These are phyloP conservation scores for Epinotia ramella DNA, from an alignment of 2,888 invertebrate genomes.

Conservation along the genomic window DNA sequence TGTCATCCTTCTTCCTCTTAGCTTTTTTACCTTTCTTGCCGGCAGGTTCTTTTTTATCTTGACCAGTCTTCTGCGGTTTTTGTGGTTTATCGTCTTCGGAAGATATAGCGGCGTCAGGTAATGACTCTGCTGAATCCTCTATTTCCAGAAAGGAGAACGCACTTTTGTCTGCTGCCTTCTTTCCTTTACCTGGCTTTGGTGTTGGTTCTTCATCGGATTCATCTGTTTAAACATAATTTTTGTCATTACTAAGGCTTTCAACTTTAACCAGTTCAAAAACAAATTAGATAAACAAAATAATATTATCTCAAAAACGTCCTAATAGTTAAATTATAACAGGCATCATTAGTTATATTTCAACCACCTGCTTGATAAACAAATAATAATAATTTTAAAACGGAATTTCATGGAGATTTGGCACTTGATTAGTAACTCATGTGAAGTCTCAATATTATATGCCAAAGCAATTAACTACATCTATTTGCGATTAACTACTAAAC, in stretches of 20 bases:
- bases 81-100: conserved; percentile 78
- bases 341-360: too few species aligned
- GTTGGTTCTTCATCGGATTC: conserved; percentile 78
- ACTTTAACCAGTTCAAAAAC: too few species aligned
- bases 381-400: too few species aligned
- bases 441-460: too few species aligned
- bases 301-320: too few species aligned
- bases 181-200: conserved; percentile 75
- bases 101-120: conserved; percentile 73
- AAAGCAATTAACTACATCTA: too few species aligned
- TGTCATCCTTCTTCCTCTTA: conserved; percentile 90
- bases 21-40: conserved; percentile 90
- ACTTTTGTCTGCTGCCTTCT: conserved; percentile 83
- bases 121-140: conserved; percentile 86
- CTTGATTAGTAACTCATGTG: too few species aligned
- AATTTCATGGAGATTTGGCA: too few species aligned
- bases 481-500: too few species aligned
- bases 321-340: too few species aligned
- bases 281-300: too few species aligned
- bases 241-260: not conserved
- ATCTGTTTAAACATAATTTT: conserved; percentile 56
- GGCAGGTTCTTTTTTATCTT: conserved; percentile 77
- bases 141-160: conserved; percentile 89
- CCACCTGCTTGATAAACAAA: too few species aligned
- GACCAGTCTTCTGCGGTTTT: conserved; percentile 71